Evolutionary conservation across 2,797 vertebrate species (phyloP).

Genomic region (Betta splendens): DNA sequence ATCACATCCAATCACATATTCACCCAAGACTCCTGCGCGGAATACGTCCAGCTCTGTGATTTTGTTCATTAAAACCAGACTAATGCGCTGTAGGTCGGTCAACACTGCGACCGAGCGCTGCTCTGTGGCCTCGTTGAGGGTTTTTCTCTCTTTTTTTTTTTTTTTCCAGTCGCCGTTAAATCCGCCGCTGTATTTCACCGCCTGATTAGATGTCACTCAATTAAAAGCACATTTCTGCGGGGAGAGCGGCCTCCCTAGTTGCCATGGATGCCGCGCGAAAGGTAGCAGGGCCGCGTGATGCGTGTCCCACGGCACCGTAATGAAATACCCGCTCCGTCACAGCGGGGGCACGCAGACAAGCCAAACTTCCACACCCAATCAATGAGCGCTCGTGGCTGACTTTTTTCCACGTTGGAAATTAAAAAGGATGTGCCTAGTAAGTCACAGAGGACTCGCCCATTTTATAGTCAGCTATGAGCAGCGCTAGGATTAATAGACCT

Average conservation of each 20-base stretch:
- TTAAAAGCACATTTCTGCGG: slow-evolving; percentile 82
- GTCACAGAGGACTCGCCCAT: slow-evolving; percentile 81
- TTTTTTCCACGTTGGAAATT: slow-evolving; percentile 73
- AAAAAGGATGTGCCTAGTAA: slow-evolving; percentile 80
- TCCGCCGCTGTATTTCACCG: slow-evolving; percentile 74
- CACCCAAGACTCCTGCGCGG: slow-evolving; percentile 64
- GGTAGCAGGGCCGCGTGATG: slow-evolving; percentile 70
- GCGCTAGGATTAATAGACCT: slow-evolving; percentile 83
- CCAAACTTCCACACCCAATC: slow-evolving; percentile 83
- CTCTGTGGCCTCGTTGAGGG: too few species aligned
- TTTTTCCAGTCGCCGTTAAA: slow-evolving; percentile 63
- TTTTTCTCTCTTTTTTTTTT: too few species aligned
- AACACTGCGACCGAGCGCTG: slow-evolving; percentile 28
- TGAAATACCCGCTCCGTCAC: slow-evolving; percentile 75
- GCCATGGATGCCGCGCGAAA: slow-evolving; percentile 77
- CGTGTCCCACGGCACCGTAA: slow-evolving; percentile 74
- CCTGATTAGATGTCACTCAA: slow-evolving; percentile 85
- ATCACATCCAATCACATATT: slow-evolving; percentile 75
- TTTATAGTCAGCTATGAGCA: slow-evolving; percentile 83
- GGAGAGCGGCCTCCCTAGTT: slow-evolving; percentile 75
- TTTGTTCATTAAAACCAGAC: slow-evolving; percentile 68
- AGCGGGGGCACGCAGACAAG: slow-evolving; percentile 65
- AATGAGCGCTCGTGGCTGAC: slow-evolving; percentile 70
- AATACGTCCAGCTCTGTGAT: slow-evolving; percentile 63
- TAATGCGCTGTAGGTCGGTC: slow-evolving; percentile 37